These are phyloP conservation scores for Sebastes taczanowskii DNA, from an alignment of 2,797 vertebrate species.

Conservation along the genomic window DNA sequence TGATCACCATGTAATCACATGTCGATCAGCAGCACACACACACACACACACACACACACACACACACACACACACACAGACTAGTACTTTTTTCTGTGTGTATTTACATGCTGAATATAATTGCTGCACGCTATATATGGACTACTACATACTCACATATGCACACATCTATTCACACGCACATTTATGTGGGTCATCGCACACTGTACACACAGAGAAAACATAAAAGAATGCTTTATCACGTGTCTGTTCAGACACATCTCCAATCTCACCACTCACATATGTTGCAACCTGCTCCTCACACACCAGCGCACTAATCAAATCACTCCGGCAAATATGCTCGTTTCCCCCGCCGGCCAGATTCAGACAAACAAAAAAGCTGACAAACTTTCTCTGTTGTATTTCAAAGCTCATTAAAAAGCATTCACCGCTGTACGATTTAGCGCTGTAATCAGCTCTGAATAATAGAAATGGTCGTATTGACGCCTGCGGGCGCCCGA, in stretches of 20 bases:
- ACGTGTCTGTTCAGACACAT: background rate
- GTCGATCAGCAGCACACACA: conserved; percentile 34
- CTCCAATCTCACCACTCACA: background rate
- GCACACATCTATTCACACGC: background rate
- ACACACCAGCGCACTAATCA: conserved; percentile 54
- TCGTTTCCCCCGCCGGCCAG: conserved; percentile 26
- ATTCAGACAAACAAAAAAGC: conserved; percentile 51
- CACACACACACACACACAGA: background rate
- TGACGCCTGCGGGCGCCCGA: conserved; percentile 54
- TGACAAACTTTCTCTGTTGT: conserved; percentile 60
- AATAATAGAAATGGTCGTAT: conserved; percentile 70
- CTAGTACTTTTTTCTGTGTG: background rate
- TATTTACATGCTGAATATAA: background rate
- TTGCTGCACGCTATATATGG: background rate
- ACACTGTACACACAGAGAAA: background rate
- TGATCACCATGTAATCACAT: conserved; percentile 11
- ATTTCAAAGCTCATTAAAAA: conserved; percentile 74
- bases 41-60: too few relatives aligned
- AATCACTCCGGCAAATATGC: conserved; percentile 48
- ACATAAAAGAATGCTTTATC: background rate
- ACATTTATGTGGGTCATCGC: background rate
- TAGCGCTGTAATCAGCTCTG: conserved; percentile 61
- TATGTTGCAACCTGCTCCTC: conserved; percentile 50
- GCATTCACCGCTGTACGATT: conserved; percentile 60
- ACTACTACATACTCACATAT: background rate